Conservation (phyloP, 2,113 vertebrate genomes). For the Nesoenas mayeri region DNA sequence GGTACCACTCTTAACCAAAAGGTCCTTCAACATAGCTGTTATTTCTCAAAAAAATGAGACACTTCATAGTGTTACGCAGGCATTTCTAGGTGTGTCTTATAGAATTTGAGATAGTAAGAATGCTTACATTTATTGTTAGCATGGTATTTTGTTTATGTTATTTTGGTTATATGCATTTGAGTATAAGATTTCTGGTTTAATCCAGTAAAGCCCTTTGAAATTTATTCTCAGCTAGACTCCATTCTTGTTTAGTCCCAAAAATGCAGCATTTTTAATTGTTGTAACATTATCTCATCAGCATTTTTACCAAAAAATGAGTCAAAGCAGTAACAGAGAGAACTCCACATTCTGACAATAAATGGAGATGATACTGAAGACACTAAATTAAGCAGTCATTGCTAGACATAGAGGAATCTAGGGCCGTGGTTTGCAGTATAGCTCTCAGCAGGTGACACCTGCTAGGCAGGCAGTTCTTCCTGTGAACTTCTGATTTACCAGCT, state of each 20-base stretch:
- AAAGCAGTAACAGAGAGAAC: background rate
- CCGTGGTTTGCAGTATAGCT: background rate
- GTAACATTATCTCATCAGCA: background rate
- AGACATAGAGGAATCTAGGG: background rate
- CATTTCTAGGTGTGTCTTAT: background rate
- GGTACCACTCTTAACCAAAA: background rate
- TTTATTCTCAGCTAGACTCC: background rate
- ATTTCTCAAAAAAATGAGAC: background rate
- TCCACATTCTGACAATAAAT: background rate
- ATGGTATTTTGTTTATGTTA: background rate
- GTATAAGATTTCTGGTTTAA: background rate
- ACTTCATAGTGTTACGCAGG: background rate
- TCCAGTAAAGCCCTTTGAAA: background rate
- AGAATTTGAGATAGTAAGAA: background rate
- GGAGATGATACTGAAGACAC: background rate
- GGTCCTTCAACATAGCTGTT: background rate
- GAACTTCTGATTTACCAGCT: background rate
- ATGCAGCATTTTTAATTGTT: background rate
- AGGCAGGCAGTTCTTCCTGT: background rate
- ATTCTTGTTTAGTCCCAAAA: background rate
- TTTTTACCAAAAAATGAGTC: background rate
- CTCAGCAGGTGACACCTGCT: background rate
- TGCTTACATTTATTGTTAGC: background rate
- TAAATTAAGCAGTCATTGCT: background rate
- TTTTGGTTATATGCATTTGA: background rate